phyloP scores from a whole-genome alignment of 2,113 vertebrate genomes.

The Pluvialis apricaria region DNA sequence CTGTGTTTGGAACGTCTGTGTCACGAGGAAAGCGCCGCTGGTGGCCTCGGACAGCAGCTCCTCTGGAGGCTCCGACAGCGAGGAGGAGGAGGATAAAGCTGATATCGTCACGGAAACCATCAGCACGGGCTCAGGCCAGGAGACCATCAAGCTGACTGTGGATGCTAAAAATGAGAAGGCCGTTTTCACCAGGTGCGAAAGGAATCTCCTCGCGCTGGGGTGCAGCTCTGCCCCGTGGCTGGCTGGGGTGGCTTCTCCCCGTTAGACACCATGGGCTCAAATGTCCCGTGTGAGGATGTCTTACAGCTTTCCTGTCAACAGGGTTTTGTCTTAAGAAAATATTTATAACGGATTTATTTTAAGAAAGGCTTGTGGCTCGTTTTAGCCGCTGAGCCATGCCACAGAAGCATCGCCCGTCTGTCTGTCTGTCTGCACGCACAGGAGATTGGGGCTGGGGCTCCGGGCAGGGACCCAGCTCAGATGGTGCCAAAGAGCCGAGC shows the following conservation, averaged over 20 bases:
- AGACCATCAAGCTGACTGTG: conserved; percentile 62
- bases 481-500: fast-evolving
- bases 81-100: conserved; percentile 75
- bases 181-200: conserved; percentile 77
- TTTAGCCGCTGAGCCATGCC: background rate
- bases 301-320: background rate
- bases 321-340: background rate
- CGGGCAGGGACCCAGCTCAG: background rate
- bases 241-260: background rate
- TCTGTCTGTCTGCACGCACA: background rate
- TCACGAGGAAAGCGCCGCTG: conserved; percentile 73
- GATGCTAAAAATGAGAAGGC: conserved; percentile 76
- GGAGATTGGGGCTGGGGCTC: background rate
- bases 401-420: fast-evolving
- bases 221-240: background rate
- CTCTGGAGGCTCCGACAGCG: conserved; percentile 80
- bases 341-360: background rate
- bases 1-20: conserved; percentile 74
- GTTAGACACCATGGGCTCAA: fast-evolving
- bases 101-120: conserved; percentile 35
- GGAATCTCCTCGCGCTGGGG: background rate
- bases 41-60: conserved; percentile 85
- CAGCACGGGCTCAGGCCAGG: conserved; percentile 68
- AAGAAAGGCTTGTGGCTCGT: fast-evolving
- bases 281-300: background rate